Evolutionary conservation across 92 coral and sea anemone species (phyloP), one percentile per base, ranked within the genome.

Genomic region (Phenganax marumi): DNA sequence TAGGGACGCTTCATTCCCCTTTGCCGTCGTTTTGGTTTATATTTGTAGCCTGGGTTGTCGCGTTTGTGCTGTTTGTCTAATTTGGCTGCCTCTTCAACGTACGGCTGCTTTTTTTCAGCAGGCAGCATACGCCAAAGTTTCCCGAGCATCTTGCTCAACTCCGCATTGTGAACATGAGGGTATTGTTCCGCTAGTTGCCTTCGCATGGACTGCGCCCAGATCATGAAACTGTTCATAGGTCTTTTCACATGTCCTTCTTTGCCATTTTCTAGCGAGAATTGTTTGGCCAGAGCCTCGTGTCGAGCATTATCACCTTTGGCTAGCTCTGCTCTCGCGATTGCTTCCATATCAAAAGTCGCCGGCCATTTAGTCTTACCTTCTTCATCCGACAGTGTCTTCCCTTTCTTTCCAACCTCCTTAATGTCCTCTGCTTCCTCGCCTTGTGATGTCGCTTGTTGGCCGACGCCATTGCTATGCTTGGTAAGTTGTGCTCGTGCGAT

Each of bases 141-240:
- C 6, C 99, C 99, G n/a, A 96, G 85, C 99, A 96, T 96, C 85
- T 96, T 96, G 74, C 99, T 96, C 14, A 96, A 83, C 90, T 96
- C 99, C 54, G 99, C 99, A 90, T 96, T 96, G 65, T 96, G 99
- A 33, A 96, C 99, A 84, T 96, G 99, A 64, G 99, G 99, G 88
- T 96, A 96, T 81, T 96, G 99, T 58, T 96, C 99, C 9, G 99
- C 99, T 2, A 96, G 93, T 70, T 96, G 93, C 70, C 99, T 64
- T 66, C 99, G 78, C 79, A 97, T 97, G 19, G 97, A 90, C 74
- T 96, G 99, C 58, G 99, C 99, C 99, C 99, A 96, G 65, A 96
- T 97, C 99, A 96, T 96, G 73, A 96, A 96, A 85, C 97, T 92
- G 77, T 96, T 96, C 99, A 96, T 96, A 65, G 99, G 99, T 55